Base-by-base conservation (phyloP, 2,113 vertebrate genomes). In the Corythornis cristatus region DNA sequence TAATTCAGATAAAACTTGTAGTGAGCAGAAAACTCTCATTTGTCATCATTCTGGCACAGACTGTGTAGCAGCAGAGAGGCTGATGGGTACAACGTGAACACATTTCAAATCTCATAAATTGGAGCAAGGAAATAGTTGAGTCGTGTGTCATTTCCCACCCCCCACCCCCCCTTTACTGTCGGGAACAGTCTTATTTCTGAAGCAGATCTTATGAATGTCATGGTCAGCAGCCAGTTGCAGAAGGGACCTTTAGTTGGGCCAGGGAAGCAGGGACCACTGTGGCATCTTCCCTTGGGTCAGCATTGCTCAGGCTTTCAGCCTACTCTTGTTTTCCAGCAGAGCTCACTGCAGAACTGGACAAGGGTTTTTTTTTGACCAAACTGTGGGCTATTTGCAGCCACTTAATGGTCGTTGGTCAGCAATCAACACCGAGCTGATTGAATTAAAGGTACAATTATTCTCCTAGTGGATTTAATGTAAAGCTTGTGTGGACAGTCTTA, bases 1-100 rank as follows among this genome's bases (percentile, higher is more conserved):
- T 94, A 95, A 95, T 95, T 95, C 86, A 94, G 93, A 92, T 95
- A 91, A 94, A 96, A 83, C 50, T 94, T 95, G 66, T 62, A 96
- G 73, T 23, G 64, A 95, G 40, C 40, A 95, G 48, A 96, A 93
- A 92, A 86, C 81, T 89, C 67, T 95, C 85, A 83, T 95, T 95
- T 93, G 82, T 95, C 91, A 93, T 93, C 85, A 88, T 93, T 93
- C 76, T 96, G 94, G 95, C 96, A 88, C 67, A 48, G 71, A 42
- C 29, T 93, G 84, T 72, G n/a, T 71, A 83, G 89, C 35, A 71
- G 86, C 60, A 88, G n/a, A 96, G 87, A 91, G 83, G 46, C 67
- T 93, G 94, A 92, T 93, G 89, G 84, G 87, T 93, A 93, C 86
- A 83, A 91, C 86, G 76, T 89, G 90, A 90, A 62, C 66, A 73